phyloP scores from a whole-genome alignment of 2,888 invertebrate genomes.

The Acrocyrtus sp. region DNA sequence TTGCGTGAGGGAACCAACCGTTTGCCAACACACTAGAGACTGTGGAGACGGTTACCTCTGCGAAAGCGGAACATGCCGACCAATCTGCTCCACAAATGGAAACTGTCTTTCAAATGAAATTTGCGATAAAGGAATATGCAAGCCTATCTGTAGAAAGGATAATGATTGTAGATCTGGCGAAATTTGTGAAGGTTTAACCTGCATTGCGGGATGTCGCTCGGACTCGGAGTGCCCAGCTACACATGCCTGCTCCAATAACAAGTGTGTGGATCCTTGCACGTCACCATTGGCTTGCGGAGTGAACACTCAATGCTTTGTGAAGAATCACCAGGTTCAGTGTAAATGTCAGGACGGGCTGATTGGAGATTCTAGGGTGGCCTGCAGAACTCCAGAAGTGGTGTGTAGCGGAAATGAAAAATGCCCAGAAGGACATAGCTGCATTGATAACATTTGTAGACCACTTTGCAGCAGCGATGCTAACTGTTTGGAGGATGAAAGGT shows the following conservation, averaged over 20 bases:
- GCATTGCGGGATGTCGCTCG: constrained; percentile 82
- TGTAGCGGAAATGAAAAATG: constrained; percentile 79
- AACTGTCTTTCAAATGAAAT: constrained; percentile 87
- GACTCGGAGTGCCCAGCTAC: constrained; percentile 79
- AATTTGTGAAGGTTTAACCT: constrained; percentile 84
- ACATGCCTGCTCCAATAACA: constrained; percentile 80
- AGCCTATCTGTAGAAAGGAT: constrained; percentile 83
- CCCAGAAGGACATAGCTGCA: constrained; percentile 77
- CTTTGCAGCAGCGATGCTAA: constrained; percentile 83
- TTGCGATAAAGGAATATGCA: constrained; percentile 82
- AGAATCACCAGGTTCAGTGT: constrained; percentile 80
- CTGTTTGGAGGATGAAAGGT: constrained; percentile 87
- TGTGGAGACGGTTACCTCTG: constrained; percentile 79
- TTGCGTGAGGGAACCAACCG: constrained; percentile 81
- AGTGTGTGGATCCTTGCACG: constrained; percentile 81
- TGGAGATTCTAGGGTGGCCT: constrained; percentile 80
- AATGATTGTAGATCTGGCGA: constrained; percentile 89
- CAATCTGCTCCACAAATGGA: constrained; percentile 79
- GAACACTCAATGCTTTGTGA: constrained; percentile 79
- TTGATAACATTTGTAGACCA: constrained; percentile 80
- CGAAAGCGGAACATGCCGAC: constrained; percentile 76
- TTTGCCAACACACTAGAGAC: constrained; percentile 81
- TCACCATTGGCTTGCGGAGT: constrained; percentile 84
- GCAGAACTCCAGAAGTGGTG: constrained; percentile 74
- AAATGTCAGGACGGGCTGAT: constrained; percentile 76